These are phyloP conservation scores for Scortum barcoo DNA, from an alignment of 2,113 vertebrate species.

Conservation along the genomic window DNA sequence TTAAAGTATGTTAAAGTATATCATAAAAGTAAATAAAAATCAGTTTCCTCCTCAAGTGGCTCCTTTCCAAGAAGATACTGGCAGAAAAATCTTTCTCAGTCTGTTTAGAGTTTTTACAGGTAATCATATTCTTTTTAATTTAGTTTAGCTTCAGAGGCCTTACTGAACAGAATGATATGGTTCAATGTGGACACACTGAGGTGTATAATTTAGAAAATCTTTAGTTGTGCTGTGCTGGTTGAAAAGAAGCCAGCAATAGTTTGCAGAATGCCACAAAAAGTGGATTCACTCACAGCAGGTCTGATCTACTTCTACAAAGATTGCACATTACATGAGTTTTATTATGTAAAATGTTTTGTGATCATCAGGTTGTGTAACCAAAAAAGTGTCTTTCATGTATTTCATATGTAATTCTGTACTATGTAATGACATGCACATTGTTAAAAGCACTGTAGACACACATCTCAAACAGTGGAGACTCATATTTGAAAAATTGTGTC, in stretches of 20 bases:
- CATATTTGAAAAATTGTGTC: neutral
- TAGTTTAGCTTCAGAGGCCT: neutral
- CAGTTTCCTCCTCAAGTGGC: neutral
- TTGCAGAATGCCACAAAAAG: neutral
- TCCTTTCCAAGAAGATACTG: neutral
- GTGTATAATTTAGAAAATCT: neutral
- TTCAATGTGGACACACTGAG: neutral
- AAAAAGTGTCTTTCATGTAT: neutral
- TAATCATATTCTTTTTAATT: too few species aligned
- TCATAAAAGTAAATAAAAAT: neutral
- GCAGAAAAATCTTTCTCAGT: neutral
- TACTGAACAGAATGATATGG: neutral
- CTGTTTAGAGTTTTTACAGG: neutral
- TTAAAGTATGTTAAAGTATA: too few species aligned
- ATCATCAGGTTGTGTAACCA: neutral
- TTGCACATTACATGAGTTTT: too few species aligned
- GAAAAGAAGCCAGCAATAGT: neutral
- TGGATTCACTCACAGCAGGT: neutral
- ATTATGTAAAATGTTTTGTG: neutral
- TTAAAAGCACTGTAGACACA: too few species aligned
- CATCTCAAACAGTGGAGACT: neutral
- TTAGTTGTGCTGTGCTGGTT: neutral
- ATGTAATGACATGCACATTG: too few species aligned
- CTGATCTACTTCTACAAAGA: neutral
- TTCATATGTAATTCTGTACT: too few species aligned